These are phyloP conservation scores for Globodera ellingtonae DNA, from an alignment of 1,140 invertebrate genomes.

Conservation along the genomic window DNA sequence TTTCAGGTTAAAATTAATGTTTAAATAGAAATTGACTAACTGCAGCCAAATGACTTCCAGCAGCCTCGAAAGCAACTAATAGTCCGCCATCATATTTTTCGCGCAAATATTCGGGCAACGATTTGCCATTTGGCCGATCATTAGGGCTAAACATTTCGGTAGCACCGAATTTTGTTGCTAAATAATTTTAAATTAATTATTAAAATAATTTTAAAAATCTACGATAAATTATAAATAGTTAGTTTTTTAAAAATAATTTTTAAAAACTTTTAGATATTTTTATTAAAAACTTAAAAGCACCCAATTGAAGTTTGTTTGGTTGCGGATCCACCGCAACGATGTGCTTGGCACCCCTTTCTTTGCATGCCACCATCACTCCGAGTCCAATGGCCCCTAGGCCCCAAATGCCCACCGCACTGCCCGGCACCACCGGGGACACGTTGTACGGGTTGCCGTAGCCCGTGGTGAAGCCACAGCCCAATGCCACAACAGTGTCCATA, in stretches of 20 bases:
- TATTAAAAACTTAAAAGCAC: conserved; percentile 43
- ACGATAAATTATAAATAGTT: neutral
- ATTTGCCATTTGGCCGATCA: conserved; percentile 54
- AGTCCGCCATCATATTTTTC: conserved; percentile 91
- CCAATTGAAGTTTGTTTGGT: conserved; percentile 73
- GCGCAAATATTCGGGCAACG: conserved; percentile 84
- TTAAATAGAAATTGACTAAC: conserved; percentile 78
- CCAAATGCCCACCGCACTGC: conserved; percentile 86
- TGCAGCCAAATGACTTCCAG: conserved; percentile 92
- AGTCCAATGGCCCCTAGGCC: conserved; percentile 89
- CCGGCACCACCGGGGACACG: conserved; percentile 82
- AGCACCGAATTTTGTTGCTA: conserved; percentile 69
- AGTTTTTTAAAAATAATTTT: neutral
- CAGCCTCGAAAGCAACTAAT: conserved; percentile 97
- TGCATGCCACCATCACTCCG: conserved; percentile 83
- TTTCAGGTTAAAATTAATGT: conserved; percentile 79
- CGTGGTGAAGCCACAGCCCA: conserved; percentile 85
- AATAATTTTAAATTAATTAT: conserved; percentile 70
- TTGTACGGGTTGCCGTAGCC: conserved; percentile 84
- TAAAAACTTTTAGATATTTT: no score
- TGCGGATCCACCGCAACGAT: conserved; percentile 94
- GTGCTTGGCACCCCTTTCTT: conserved; percentile 81
- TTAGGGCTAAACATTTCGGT: conserved; percentile 69
- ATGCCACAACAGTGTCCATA: conserved; percentile 85
- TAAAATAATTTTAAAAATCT: conserved; percentile 68